Base-by-base conservation (phyloP, 2,797 vertebrate species). In the Enteromius anoplus region DNA sequence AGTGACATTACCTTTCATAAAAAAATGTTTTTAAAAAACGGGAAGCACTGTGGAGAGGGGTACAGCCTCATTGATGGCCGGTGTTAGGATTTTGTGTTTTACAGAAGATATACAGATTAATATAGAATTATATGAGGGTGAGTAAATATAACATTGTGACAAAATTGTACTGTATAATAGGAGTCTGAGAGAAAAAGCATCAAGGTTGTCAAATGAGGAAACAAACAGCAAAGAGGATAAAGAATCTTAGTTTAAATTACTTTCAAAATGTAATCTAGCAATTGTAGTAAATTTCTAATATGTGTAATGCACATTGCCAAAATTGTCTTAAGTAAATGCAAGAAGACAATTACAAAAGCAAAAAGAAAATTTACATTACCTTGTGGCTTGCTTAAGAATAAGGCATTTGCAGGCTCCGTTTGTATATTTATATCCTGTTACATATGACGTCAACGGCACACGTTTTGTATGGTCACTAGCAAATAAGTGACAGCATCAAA, bases 211-310 rank as follows among this genome's bases (percentile, higher is more conserved):
- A 37, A 5, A 37, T 37, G 34, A 5, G 5, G 4, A 37, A 5
- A 7, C 6, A 0, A 8, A 21, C 51, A 53, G 19, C 51, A 8
- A 8, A 19, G 2, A 53, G 19, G 21, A 55, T n/a, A 10, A n/a
- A n/a, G 19, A 19, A 19, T 53, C 14, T n/a, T n/a, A 55, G 34
- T 5, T 90, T 88, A 0, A 89, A 19, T 15, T 26, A 51, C 32
- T 47, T 72, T 49, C 15, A 9, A 55, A 55, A 55, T 7, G 21
- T 55, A 10, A 3, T 55, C 19, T 21, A 53, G 5, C 51, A 21
- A 19, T 5, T 21, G 21, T 55, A n/a, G 53, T 55, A n/a, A 1
- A 10, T 55, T 55, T 55, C 8, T 55, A n/a, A 55, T 55, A n/a
- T 21, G 19, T 55, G n/a, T 23, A 3, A 11, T 12, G 32, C 26